A percentile compares a stretch with the other conserved stretches of the same genome.
phyloP scores from a whole-genome alignment of 2,797 vertebrate genomes.

The Macropodus opercularis region DNA sequence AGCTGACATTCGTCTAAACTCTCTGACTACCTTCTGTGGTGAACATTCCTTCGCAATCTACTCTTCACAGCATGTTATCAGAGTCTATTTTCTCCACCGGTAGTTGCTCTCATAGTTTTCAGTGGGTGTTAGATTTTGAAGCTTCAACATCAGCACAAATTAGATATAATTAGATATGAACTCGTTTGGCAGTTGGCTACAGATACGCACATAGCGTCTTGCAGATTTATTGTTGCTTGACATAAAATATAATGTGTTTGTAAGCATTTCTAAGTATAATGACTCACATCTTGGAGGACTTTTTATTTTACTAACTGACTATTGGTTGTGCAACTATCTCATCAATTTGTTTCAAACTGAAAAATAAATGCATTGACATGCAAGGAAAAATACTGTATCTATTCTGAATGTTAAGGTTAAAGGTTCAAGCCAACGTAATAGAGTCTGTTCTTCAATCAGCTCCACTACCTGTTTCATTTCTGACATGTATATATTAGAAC shows the following conservation, averaged over 20 bases:
- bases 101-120: not conserved
- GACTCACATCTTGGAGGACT: not conserved
- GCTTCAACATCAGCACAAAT: not conserved
- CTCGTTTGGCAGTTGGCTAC: not conserved
- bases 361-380: no score
- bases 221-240: no score
- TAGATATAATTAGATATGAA: not conserved
- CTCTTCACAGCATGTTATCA: slow-evolving; percentile 57
- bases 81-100: slow-evolving; percentile 62
- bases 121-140: not conserved
- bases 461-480: no score
- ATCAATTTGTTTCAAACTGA: no score
- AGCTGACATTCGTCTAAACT: not conserved
- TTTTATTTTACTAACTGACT: not conserved
- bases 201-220: no score
- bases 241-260: not conserved
- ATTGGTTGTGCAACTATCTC: slow-evolving; percentile 1
- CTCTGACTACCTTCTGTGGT: slow-evolving; percentile 22
- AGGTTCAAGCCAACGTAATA: not conserved
- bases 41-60: slow-evolving; percentile 66
- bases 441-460: not conserved
- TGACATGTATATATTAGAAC: no score
- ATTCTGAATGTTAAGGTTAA: not conserved
- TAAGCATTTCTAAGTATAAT: not conserved
- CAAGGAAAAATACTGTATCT: no score